Base-by-base conservation (phyloP, 2,888 invertebrate species). In the Taphrorychus bicolor region DNA sequence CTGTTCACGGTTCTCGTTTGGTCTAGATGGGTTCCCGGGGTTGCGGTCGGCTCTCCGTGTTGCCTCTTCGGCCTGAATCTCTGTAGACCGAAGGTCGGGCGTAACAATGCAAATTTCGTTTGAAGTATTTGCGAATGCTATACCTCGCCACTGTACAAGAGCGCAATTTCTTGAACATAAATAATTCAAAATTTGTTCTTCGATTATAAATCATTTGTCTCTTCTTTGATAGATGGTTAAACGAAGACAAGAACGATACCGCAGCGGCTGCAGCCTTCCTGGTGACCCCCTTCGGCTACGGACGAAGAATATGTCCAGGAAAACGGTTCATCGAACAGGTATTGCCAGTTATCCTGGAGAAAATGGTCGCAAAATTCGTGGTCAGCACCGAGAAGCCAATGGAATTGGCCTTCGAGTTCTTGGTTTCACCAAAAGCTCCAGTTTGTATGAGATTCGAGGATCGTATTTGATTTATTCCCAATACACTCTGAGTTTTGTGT, bases 311-410 rank as follows among this genome's bases (percentile, higher is more conserved):
- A 82, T 95, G 94, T 78, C 94, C 94, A 0, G 95, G 94, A 52
- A 93, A 93, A 81, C 84, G 93, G 67, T 93, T 94, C 78, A 91
- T 93, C 2, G 92, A 93, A 75, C 87, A 92, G 73, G 91, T 91
- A 73, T 83, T 94, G 16, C 88, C 91, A 69, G 83, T 93, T 59
- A 83, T 92, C 66, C 82, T 94, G 17, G 91, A 91, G 19, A 90
- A 91, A 87, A 91, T 91, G 74, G 72, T 81, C 7, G 70, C 73
- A 54, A 73, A 87, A 75, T 94, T 92, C 82, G 85, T 89, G 59
- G 87, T 95, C 21, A 89, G 88, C 71, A 86, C 87, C 48, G 87
- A 89, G 11, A 63, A 68, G 21, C 88, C 90, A 49, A 80, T 95
- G 71, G 88, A 91, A 75, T 82, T 92, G 23, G 89, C 91, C 77